Evolutionary conservation across 2,113 vertebrate genomes (phyloP).

Genomic region (Petaurus breviceps): DNA sequence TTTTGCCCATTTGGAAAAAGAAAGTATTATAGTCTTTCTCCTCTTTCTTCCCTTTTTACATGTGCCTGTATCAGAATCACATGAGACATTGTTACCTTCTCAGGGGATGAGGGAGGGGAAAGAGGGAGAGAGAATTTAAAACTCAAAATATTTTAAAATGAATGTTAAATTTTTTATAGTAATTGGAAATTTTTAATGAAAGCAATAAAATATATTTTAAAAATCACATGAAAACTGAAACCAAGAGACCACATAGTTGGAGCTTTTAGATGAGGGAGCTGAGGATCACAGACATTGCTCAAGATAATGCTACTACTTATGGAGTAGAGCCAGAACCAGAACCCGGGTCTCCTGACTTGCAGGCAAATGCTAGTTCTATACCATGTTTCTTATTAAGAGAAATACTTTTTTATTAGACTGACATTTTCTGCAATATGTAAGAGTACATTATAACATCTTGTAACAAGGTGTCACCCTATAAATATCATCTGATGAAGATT

Average conservation of each 20-base stretch:
- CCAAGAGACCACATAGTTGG: not conserved
- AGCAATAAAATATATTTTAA: too few species aligned
- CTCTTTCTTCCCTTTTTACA: not conserved
- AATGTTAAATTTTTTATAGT: not conserved
- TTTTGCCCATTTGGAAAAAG: not conserved
- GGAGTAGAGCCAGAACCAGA: not conserved
- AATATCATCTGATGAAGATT: not conserved
- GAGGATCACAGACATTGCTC: not conserved
- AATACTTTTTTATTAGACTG: not conserved
- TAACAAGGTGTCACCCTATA: not conserved
- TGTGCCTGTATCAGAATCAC: too few species aligned
- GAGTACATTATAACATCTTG: not conserved
- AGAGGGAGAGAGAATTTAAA: too few species aligned
- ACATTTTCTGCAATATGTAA: not conserved
- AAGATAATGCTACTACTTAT: not conserved
- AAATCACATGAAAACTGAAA: not conserved
- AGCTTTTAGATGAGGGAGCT: not conserved
- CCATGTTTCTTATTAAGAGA: not conserved
- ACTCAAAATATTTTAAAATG: not conserved
- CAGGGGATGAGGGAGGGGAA: too few species aligned
- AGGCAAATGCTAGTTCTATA: not conserved
- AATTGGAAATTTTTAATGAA: not conserved
- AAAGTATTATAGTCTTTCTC: not conserved
- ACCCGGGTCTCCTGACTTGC: not conserved
- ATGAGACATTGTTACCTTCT: too few species aligned